Base-by-base conservation (phyloP, 2,888 invertebrate genomes). In the Monoplex corrugatus region DNA sequence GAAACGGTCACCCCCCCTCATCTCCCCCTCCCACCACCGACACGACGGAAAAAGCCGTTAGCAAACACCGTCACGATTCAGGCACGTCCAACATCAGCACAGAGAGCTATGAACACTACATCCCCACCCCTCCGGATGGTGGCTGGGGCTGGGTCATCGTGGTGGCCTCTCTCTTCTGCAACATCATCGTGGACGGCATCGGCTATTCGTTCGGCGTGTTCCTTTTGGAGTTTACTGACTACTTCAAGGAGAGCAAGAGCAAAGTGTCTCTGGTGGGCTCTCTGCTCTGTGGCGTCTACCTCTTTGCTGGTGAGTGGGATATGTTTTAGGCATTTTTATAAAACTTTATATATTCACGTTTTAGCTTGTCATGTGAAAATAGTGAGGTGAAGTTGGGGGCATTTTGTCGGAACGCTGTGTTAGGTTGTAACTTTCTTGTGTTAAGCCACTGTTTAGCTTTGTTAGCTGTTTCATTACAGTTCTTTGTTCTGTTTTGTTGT, bases 141-240 rank as follows among this genome's bases (percentile, higher is more conserved):
- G 99, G 99, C 23, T 99, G 98, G 97, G 99, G 98, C 44, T 99
- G 99, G 99, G 97, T 98, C 84, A 97, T 99, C 88, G 98, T 99
- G 8, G 96, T 97, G 0, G 98, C 98, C 0, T 98, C 99, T 1
- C 99, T 99, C 96, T 97, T 98, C 96, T 98, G 98, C 96, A 99
- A 99, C 96, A 97, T 99, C 82, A 97, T 99, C 84, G 98, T 99
- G 35, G 99, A 99, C 95, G 99, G 99, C 72, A 98, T 99, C 93
- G 98, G 98, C 88, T 98, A 98, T 96, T 98, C 98, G 63, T 98
- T 98, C 93, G 98, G 98, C 16, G 97, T 97, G 90, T 97, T 99
- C 92, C 96, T 98, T 87, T 95, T 96, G 0, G 96, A 97, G 13
- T 98, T 99, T 86, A 96, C 97, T 85, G 92, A 96, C 0, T 97